Evolutionary conservation across 2,797 vertebrate genomes (phyloP).

Genomic region (Apogon talboti): DNA sequence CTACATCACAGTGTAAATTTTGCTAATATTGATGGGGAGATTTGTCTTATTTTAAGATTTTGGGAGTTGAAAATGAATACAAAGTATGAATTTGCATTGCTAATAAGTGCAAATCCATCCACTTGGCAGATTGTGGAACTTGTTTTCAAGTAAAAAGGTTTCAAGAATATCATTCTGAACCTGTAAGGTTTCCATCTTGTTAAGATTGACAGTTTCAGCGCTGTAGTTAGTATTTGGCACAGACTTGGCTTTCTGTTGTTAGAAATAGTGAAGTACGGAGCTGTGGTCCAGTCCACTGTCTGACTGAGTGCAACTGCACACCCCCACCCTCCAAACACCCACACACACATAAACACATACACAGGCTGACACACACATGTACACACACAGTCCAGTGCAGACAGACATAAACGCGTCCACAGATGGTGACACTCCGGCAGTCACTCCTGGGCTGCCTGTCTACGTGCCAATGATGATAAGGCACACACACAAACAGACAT

Average conservation of each 20-base stretch:
- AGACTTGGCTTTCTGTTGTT: slow-evolving; percentile 33
- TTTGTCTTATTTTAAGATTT: slow-evolving; percentile 13
- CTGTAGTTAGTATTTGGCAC: slow-evolving; percentile 40
- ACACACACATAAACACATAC: slow-evolving; percentile 25
- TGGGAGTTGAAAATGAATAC: slow-evolving; percentile 5
- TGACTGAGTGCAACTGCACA: slow-evolving; percentile 28
- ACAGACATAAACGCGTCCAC: slow-evolving; percentile 75
- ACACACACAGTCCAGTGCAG: slow-evolving; percentile 45
- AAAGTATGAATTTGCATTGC: slow-evolving; percentile 15
- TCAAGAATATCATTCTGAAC: background rate
- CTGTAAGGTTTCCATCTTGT: background rate
- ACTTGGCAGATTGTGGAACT: background rate
- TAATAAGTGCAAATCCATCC: slow-evolving; percentile 7
- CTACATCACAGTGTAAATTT: slow-evolving; percentile 1
- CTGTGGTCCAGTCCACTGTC: slow-evolving; percentile 54
- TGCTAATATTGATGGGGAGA: no score
- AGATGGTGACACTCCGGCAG: slow-evolving; percentile 79
- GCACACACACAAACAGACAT: slow-evolving; percentile 34
- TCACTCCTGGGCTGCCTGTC: slow-evolving; percentile 75
- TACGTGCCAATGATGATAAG: slow-evolving; percentile 62
- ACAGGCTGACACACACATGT: slow-evolving; percentile 29
- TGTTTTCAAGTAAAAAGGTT: background rate
- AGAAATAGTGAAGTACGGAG: slow-evolving; percentile 49
- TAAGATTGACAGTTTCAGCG: slow-evolving; percentile 36
- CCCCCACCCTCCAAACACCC: slow-evolving; percentile 15